Conservation (phyloP, 2,113 vertebrate genomes). For the Cheirogaleus medius region DNA sequence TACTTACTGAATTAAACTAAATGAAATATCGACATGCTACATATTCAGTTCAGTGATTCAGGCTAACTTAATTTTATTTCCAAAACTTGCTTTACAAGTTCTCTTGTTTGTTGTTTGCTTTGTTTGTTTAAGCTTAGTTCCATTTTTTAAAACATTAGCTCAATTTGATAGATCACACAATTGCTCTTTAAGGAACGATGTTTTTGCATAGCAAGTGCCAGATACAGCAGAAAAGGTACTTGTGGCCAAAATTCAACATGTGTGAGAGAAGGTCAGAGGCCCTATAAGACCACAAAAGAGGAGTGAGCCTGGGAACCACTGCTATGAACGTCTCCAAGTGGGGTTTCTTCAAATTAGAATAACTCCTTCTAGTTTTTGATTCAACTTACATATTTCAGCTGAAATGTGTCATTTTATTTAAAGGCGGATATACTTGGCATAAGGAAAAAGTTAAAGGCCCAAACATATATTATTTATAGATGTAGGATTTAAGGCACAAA, state of each 20-base stretch:
- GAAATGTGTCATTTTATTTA: constrained; percentile 30
- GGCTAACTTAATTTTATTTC: neutral
- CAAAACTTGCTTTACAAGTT: neutral
- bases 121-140: neutral
- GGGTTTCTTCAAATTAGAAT: neutral
- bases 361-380: neutral
- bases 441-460: constrained; percentile 17
- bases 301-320: neutral
- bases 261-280: neutral
- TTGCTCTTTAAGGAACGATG: neutral
- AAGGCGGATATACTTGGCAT: neutral
- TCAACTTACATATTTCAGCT: neutral
- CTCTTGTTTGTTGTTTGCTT: neutral
- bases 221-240: neutral
- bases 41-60: neutral
- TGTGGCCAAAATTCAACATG: neutral
- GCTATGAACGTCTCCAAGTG: neutral
- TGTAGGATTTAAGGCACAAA: neutral
- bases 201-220: constrained; percentile 23
- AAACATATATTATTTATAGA: constrained; percentile 9
- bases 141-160: constrained; percentile 5
- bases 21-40: neutral
- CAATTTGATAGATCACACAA: neutral
- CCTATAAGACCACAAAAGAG: neutral
- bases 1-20: constrained; percentile 2